A percentile compares a stretch with the other conserved stretches of the same genome.
Conservation (phyloP, 2,113 vertebrate genomes). For the Crotalus viridis region DNA sequence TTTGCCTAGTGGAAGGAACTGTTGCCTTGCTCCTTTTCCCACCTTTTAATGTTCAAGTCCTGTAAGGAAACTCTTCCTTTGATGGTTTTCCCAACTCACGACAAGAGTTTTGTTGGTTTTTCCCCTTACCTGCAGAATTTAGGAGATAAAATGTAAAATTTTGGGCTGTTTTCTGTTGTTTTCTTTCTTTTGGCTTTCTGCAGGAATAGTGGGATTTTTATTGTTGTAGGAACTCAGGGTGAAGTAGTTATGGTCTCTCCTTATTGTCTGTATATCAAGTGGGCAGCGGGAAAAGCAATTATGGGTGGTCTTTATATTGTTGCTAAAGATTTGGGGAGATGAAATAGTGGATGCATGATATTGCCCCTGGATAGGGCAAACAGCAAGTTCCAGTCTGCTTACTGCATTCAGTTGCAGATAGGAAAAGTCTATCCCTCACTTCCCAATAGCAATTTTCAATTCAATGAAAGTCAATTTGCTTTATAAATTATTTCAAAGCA, state of each 20-base stretch:
- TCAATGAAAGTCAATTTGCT: not conserved
- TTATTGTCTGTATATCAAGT: not conserved
- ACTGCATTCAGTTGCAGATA: not conserved
- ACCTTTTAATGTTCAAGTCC: not conserved
- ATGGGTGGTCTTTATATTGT: not conserved
- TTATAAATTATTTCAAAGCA: not conserved
- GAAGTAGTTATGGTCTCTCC: not conserved
- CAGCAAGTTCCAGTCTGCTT: not conserved
- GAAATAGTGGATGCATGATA: not conserved
- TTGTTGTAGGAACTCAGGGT: not conserved
- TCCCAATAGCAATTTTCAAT: not conserved
- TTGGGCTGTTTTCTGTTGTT: not conserved
- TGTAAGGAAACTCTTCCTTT: not conserved
- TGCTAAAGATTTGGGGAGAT: not conserved
- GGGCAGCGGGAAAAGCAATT: not conserved
- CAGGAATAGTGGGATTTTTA: not conserved
- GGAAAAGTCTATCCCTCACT: not conserved
- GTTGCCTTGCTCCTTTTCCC: not conserved
- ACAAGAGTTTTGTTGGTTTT: not conserved
- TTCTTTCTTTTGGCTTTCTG: not conserved
- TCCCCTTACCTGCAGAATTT: not conserved
- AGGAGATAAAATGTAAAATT: not conserved
- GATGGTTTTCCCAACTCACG: not conserved
- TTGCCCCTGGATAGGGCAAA: not conserved
- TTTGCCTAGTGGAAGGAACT: not conserved